Evolutionary conservation across 2,888 invertebrate genomes (phyloP).

Genomic region (Caenorhabditis sp.): DNA sequence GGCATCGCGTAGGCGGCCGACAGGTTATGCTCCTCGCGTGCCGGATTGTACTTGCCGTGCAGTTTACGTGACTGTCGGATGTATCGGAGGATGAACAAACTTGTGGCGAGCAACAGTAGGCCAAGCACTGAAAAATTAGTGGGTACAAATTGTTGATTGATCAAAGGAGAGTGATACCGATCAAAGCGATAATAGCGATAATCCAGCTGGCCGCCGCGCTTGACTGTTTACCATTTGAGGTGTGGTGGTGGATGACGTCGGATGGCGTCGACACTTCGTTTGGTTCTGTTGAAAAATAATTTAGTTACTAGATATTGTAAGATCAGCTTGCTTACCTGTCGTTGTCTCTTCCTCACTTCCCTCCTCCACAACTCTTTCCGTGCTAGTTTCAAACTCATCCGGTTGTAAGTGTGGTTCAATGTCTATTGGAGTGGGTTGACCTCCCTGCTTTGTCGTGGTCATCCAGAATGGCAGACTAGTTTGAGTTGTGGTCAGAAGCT

Average conservation of each 20-base stretch:
- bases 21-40: constrained; percentile 72
- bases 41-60: constrained; percentile 76
- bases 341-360: constrained; percentile 42
- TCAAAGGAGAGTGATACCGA: too few relatives aligned
- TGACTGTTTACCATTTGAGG: constrained; percentile 45
- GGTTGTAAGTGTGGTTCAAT: constrained; percentile 33
- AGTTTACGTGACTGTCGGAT: constrained; percentile 69
- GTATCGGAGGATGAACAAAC: constrained; percentile 70
- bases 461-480: constrained; percentile 67
- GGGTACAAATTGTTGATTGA: too few relatives aligned
- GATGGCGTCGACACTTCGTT: constrained; percentile 31
- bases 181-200: constrained; percentile 66
- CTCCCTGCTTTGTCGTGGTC: constrained; percentile 44
- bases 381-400: constrained; percentile 26
- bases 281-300: too few relatives aligned
- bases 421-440: constrained; percentile 14
- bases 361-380: constrained; percentile 25
- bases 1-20: constrained; percentile 74
- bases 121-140: constrained; percentile 70
- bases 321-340: constrained; percentile 6
- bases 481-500: constrained; percentile 45
- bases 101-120: constrained; percentile 63
- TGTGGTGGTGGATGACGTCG: constrained; percentile 50
- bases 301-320: too few relatives aligned
- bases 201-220: constrained; percentile 66